Evolutionary conservation across 1,140 invertebrate species (phyloP).

Genomic region (Caenorhabditis brenneri): DNA sequence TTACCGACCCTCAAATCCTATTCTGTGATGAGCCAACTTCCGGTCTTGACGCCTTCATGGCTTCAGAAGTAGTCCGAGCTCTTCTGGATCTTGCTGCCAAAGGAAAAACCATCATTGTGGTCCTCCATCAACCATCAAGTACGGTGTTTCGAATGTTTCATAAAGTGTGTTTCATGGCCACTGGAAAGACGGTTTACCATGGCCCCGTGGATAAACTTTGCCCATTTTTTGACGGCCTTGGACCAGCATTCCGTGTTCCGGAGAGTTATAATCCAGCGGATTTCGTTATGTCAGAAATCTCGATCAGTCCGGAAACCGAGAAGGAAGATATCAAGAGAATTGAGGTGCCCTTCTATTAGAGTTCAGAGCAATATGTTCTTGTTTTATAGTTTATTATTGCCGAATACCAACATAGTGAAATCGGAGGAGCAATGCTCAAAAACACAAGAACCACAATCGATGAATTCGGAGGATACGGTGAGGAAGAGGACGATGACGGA

Average conservation of each 20-base stretch:
- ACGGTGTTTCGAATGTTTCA: slow-evolving; percentile 78
- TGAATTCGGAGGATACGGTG: slow-evolving; percentile 6
- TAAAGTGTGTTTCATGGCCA: slow-evolving; percentile 53
- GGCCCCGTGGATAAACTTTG: slow-evolving; percentile 35
- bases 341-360: too few species aligned
- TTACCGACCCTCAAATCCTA: slow-evolving; percentile 79
- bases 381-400: not conserved
- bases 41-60: slow-evolving; percentile 82
- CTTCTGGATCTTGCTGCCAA: not conserved
- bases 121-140: slow-evolving; percentile 84
- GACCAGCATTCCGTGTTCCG: slow-evolving; percentile 67
- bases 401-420: slow-evolving; percentile 71
- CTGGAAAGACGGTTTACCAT: slow-evolving; percentile 43
- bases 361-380: too few species aligned
- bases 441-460: slow-evolving; percentile 71
- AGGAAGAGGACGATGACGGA: slow-evolving; percentile 27
- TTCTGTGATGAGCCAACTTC: slow-evolving; percentile 84
- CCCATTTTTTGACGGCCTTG: slow-evolving; percentile 32
- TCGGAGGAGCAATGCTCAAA: slow-evolving; percentile 72
- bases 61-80: slow-evolving; percentile 72
- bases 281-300: slow-evolving; percentile 77
- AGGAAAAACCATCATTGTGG: slow-evolving; percentile 80
- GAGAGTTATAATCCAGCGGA: slow-evolving; percentile 76
- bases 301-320: slow-evolving; percentile 73
- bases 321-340: slow-evolving; percentile 68